A percentile compares a stretch with the other conserved stretches of the same genome.
Conservation (phyloP, 2,113 vertebrate genomes). For the Spea bombifrons region DNA sequence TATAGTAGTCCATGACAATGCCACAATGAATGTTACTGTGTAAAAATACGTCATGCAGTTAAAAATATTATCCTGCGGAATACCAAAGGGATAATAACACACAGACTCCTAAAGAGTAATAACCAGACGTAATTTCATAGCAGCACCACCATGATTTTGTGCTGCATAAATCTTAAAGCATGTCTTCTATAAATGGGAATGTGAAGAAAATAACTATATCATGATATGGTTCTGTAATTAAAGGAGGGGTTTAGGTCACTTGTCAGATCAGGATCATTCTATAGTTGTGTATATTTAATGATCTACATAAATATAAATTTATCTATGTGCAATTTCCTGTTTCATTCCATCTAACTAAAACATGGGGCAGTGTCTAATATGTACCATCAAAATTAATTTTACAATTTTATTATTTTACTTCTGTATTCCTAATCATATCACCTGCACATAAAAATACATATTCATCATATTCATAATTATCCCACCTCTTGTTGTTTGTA, state of each 20-base stretch:
- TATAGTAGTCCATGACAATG: no score
- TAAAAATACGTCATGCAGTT: no score
- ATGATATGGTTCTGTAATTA: slow-evolving; percentile 24
- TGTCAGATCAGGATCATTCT: slow-evolving; percentile 13
- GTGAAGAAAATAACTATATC: no score
- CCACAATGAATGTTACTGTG: no score
- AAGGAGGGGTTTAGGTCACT: slow-evolving; percentile 15
- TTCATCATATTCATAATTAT: not conserved
- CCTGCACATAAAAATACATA: not conserved
- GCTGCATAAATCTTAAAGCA: no score
- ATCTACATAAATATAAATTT: slow-evolving; percentile 39
- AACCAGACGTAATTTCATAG: no score
- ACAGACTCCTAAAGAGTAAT: no score
- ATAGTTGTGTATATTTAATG: slow-evolving; percentile 21
- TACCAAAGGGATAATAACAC: no score
- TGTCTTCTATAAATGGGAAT: no score
- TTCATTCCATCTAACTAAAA: not conserved
- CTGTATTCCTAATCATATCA: not conserved
- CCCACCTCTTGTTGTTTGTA: not conserved
- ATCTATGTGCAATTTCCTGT: slow-evolving; percentile 25
- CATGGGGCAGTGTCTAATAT: slow-evolving; percentile 8
- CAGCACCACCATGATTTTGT: no score
- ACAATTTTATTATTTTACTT: not conserved
- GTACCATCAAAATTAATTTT: slow-evolving; percentile 36
- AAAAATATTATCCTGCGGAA: no score